phyloP scores from a whole-genome alignment of 2,888 invertebrate species.

The Stenolophus ochropezus region DNA sequence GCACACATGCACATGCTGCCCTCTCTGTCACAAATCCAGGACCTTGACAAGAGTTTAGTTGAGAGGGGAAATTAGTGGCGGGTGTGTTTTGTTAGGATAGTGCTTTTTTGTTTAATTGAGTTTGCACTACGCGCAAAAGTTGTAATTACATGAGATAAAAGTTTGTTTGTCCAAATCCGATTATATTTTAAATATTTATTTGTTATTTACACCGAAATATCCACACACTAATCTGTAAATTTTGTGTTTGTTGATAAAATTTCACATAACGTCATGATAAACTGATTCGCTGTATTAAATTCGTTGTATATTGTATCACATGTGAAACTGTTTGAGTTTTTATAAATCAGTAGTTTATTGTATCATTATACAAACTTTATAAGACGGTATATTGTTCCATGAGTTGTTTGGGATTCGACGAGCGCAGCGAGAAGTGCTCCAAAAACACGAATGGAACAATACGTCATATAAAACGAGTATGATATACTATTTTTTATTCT shows the following conservation, averaged over 20 bases:
- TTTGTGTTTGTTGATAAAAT: background rate
- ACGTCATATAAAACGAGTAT: too few relatives aligned
- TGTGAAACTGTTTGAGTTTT: too few relatives aligned
- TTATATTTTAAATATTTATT: conserved; percentile 2
- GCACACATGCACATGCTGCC: background rate
- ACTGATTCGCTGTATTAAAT: too few relatives aligned
- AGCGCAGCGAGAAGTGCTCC: too few relatives aligned
- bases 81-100: conserved; percentile 1
- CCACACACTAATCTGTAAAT: background rate
- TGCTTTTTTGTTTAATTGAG: conserved; percentile 22
- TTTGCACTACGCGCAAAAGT: background rate
- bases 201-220: background rate
- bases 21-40: background rate
- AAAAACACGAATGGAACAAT: too few relatives aligned
- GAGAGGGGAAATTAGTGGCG: background rate
- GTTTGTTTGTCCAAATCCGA: conserved; percentile 4
- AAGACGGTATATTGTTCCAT: too few relatives aligned
- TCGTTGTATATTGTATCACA: too few relatives aligned
- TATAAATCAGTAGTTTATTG: too few relatives aligned
- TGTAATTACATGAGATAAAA: conserved; percentile 12
- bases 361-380: too few relatives aligned
- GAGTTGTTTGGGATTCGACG: too few relatives aligned
- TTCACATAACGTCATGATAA: too few relatives aligned
- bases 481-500: too few relatives aligned
- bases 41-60: conserved; percentile 12